Evolutionary conservation across 2,797 vertebrate species (phyloP), one percentile per base, ranked within the genome.

Genomic region (Oreochromis mossambicus): DNA sequence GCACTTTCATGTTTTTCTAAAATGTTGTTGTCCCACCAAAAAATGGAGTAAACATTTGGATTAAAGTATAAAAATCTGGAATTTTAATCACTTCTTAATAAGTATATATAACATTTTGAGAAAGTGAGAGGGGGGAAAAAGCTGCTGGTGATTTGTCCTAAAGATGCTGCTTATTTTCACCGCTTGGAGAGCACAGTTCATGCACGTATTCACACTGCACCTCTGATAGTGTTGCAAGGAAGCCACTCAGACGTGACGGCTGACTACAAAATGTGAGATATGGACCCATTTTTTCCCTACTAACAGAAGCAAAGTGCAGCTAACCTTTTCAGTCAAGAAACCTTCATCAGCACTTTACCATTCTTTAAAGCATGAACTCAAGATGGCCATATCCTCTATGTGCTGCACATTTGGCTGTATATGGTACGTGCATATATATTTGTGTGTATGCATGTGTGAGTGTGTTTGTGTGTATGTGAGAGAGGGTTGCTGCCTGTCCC

Each of bases 401-500:
- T 68, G 78, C 83, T 78, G 19, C 77, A 89, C 51, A 32, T 50
- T 90, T 87, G 54, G 8, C 24, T 6, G 55, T 36, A 19, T 75
- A 66, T 32, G 51, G 82, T 86, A 36, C 86, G 76, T 88, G 79
- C 55, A 55, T 54, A 54, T 13, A n/a, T 81, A 38, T 66, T 19
- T 78, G 41, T 46, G 38, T 70, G 51, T 76, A 48, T 87, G 61
- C 68, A 14, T 79, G 26, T 80, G 34, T 55, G 46, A 54, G 51
- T 34, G 15, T 50, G 43, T 63, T 77, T 66, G 63, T 82, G 48
- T 86, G 81, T 85, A 80, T 79, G 81, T 87, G 77, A 34, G 21
- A 36, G 46, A 6, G 85, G 82, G 77, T 82, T 90, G 80, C 82
- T 83, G 89, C 82, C 86, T 91, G 86, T 85, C 87, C 84, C 46